These are phyloP conservation scores for Syritta pipiens DNA, from an alignment of 2,888 invertebrate genomes.

Conservation along the genomic window DNA sequence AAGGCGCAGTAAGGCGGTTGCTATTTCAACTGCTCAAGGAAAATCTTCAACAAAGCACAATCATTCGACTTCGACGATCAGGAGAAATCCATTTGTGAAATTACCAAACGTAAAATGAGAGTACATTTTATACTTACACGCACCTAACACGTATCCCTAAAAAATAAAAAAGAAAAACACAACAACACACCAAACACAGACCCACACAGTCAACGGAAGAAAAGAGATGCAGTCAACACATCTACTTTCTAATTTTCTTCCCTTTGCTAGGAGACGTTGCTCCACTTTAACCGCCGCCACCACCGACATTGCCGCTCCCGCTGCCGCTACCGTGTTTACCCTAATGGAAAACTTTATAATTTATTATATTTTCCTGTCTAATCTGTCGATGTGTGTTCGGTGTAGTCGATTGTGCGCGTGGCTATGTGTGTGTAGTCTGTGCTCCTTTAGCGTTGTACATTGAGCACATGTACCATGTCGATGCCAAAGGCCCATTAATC, in stretches of 20 bases:
- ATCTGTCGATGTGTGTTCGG: conserved; percentile 62
- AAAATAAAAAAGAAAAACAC: conserved; percentile 1
- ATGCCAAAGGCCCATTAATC: conserved; percentile 70
- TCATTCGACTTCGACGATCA: conserved; percentile 38
- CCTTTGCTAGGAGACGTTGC: conserved; percentile 21
- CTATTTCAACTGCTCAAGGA: conserved; percentile 25
- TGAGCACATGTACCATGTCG: conserved; percentile 69
- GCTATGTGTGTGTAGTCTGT: conserved; percentile 4
- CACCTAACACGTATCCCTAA: conserved; percentile 12
- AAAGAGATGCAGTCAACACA: conserved; percentile 21
- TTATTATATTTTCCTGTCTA: conserved; percentile 68
- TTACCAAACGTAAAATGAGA: conserved; percentile 44
- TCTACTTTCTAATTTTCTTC: conserved; percentile 53
- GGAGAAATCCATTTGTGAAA: conserved; percentile 60
- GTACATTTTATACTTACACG: neutral
- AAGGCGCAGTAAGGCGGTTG: conserved; percentile 1
- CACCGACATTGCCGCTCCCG: neutral
- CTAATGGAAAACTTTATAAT: conserved; percentile 69
- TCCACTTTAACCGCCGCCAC: neutral
- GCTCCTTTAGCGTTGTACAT: conserved; percentile 36
- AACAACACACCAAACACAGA: too few species aligned
- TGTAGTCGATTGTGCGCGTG: conserved; percentile 7
- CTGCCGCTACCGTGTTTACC: conserved; percentile 34
- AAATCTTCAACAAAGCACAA: conserved; percentile 37
- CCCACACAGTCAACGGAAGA: conserved; percentile 5